Evolutionary conservation across 1,140 invertebrate genomes (phyloP).

Genomic region (Hetaerina americana): DNA sequence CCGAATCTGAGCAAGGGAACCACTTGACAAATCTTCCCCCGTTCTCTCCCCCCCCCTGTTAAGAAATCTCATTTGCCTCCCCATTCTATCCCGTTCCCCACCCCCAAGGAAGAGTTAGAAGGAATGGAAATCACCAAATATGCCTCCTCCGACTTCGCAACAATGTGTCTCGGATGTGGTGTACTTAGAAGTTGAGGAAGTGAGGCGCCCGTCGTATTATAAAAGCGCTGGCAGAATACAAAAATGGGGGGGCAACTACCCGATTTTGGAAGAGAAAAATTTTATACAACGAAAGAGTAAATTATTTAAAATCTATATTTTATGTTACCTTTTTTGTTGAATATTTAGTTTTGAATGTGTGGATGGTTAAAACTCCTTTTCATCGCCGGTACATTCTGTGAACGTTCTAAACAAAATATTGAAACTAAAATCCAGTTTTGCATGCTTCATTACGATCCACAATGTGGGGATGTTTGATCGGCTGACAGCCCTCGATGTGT

Average conservation of each 20-base stretch:
- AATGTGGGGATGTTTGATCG: not conserved
- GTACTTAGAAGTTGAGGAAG: too few species aligned
- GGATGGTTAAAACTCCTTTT: constrained; percentile 16
- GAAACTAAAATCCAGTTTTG: not conserved
- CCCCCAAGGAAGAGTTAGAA: too few species aligned
- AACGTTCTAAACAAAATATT: constrained; percentile 4
- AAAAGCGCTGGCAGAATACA: too few species aligned
- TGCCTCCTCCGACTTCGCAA: too few species aligned
- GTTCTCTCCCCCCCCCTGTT: too few species aligned
- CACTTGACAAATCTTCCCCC: too few species aligned
- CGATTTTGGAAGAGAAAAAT: constrained; percentile 10
- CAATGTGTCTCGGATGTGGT: too few species aligned
- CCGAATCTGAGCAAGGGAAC: too few species aligned
- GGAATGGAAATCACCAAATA: too few species aligned
- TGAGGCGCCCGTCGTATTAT: not conserved
- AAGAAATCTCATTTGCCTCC: too few species aligned
- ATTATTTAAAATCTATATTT: constrained; percentile 16
- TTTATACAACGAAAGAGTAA: constrained; percentile 17
- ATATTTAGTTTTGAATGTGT: constrained; percentile 19
- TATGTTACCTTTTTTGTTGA: constrained; percentile 17
- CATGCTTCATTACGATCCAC: constrained; percentile 14
- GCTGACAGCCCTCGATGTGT: constrained; percentile 7
- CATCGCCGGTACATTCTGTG: constrained; percentile 18
- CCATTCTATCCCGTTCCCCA: too few species aligned
- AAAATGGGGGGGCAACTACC: not conserved